Evolutionary conservation across 2,888 invertebrate genomes (phyloP).

Genomic region (Stenodera caucasica): DNA sequence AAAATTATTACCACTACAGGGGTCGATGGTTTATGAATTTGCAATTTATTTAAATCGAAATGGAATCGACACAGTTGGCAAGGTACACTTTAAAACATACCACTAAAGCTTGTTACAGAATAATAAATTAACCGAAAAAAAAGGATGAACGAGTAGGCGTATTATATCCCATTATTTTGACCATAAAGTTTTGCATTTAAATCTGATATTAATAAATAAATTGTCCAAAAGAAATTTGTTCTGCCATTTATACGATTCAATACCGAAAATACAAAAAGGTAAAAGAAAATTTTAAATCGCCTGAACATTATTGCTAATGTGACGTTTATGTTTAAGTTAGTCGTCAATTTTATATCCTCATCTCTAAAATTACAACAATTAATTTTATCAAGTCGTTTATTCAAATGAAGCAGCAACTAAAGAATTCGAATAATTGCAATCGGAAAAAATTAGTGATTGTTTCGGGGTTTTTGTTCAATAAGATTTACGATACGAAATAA

Average conservation of each 20-base stretch:
- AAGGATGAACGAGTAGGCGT: neutral
- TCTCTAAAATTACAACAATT: neutral
- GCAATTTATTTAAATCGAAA: neutral
- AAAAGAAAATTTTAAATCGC: neutral
- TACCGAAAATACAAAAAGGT: neutral
- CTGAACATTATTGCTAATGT: neutral
- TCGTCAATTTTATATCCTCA: neutral
- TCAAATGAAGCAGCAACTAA: neutral
- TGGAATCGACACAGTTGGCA: neutral
- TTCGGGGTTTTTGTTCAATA: neutral
- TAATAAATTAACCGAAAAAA: conserved; percentile 3
- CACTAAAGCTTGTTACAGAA: neutral
- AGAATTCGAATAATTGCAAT: neutral
- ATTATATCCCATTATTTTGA: neutral
- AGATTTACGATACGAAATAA: conserved; percentile 2
- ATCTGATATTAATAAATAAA: neutral
- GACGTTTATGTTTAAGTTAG: neutral
- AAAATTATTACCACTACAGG: too few relatives aligned
- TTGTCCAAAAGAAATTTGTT: neutral
- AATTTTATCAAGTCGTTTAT: neutral
- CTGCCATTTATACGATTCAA: neutral
- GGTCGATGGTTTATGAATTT: neutral
- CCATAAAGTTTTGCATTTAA: neutral
- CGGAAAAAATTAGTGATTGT: too few relatives aligned
- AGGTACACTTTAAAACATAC: neutral